Conservation (phyloP, 1,140 invertebrate genomes). For the Coenobita brevimanus region DNA sequence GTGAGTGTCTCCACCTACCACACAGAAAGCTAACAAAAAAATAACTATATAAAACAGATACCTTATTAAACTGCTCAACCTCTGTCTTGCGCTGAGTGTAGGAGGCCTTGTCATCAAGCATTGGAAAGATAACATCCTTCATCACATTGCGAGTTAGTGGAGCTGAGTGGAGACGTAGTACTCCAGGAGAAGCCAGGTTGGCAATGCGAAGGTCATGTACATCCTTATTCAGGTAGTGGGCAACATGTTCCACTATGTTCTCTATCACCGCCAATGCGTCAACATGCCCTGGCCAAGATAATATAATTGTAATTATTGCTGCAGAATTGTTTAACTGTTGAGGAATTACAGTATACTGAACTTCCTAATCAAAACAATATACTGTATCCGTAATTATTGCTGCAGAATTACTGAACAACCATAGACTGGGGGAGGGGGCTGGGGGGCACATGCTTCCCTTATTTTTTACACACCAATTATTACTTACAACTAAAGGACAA, state of each 20-base stretch:
- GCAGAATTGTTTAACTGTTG: no score
- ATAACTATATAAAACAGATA: slow-evolving; percentile 33
- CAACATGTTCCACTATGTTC: slow-evolving; percentile 87
- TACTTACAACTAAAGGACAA: no score
- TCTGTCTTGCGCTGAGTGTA: slow-evolving; percentile 14
- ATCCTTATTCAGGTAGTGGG: slow-evolving; percentile 80
- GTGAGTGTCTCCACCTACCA: no score
- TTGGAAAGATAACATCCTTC: slow-evolving; percentile 44
- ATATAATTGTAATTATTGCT: background rate
- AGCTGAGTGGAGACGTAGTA: slow-evolving; percentile 8
- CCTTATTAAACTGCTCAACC: slow-evolving; percentile 71
- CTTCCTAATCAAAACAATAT: no score
- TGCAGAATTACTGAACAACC: no score
- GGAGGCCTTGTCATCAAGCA: slow-evolving; percentile 62
- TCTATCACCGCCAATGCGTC: slow-evolving; percentile 78
- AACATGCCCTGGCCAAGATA: slow-evolving; percentile 31
- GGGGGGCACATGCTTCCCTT: no score
- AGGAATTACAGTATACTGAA: no score
- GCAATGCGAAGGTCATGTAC: slow-evolving; percentile 76
- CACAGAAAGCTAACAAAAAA: background rate
- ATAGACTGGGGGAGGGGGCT: no score
- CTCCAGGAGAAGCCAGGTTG: slow-evolving; percentile 71
- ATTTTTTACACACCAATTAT: no score
- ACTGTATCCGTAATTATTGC: no score
- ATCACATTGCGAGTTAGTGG: slow-evolving; percentile 32